A percentile compares a stretch with the other conserved stretches of the same genome.
Conservation (phyloP, 1,140 invertebrate genomes). For the Microvelia longipes region DNA sequence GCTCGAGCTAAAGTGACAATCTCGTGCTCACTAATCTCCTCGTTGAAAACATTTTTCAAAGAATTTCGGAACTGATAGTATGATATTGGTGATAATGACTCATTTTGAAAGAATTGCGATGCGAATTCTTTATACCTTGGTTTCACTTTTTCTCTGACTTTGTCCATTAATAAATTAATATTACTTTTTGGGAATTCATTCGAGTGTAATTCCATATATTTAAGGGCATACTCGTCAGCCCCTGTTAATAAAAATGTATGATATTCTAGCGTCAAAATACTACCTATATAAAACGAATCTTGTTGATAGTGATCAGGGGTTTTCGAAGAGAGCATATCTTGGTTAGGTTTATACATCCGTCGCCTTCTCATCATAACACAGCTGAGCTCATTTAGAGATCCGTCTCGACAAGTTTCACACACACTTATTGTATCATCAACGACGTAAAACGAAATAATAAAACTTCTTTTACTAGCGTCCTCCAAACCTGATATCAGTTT, state of each 20-base stretch:
- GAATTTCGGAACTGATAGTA: slow-evolving; percentile 29
- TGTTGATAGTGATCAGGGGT: slow-evolving; percentile 56
- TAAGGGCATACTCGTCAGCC: slow-evolving; percentile 70
- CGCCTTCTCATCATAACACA: slow-evolving; percentile 51
- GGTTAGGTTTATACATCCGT: slow-evolving; percentile 53
- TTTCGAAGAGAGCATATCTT: slow-evolving; percentile 46
- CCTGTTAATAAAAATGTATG: slow-evolving; percentile 59
- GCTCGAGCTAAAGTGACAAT: slow-evolving; percentile 52
- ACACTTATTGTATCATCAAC: slow-evolving; percentile 70
- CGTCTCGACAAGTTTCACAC: slow-evolving; percentile 63
- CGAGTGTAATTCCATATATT: slow-evolving; percentile 71
- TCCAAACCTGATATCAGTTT: slow-evolving; percentile 52
- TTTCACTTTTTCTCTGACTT: slow-evolving; percentile 43
- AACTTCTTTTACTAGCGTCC: slow-evolving; percentile 49
- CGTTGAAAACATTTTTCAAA: slow-evolving; percentile 37
- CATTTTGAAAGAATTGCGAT: slow-evolving; percentile 38
- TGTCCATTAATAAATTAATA: slow-evolving; percentile 47
- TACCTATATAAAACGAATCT: slow-evolving; percentile 66
- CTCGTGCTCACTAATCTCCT: slow-evolving; percentile 57
- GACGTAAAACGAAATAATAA: slow-evolving; percentile 67
- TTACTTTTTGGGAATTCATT: slow-evolving; percentile 57
- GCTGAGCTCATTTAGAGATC: slow-evolving; percentile 40
- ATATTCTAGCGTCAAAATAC: slow-evolving; percentile 51
- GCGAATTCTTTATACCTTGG: slow-evolving; percentile 57
- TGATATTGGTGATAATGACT: not conserved